phyloP scores from a whole-genome alignment of 2,113 vertebrate genomes.

The Podiceps cristatus region DNA sequence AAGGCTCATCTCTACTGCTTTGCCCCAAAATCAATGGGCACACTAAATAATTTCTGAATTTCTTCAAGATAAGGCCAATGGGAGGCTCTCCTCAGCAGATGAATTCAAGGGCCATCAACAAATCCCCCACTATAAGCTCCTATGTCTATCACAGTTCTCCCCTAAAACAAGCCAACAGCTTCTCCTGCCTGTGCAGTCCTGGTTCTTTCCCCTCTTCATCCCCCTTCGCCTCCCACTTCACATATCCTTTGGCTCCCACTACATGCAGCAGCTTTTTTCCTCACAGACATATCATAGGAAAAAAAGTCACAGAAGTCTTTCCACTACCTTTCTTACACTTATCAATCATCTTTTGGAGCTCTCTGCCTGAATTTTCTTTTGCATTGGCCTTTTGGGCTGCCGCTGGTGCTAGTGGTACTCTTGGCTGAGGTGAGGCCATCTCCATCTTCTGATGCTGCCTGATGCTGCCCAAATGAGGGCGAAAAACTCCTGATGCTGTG shows the following conservation, averaged over 20 bases:
- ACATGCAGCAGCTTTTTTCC: background rate
- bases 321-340: background rate
- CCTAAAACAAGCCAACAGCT: background rate
- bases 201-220: background rate
- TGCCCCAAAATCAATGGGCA: background rate
- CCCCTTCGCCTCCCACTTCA: background rate
- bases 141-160: background rate
- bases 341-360: background rate
- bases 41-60: background rate
- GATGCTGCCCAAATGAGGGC: background rate
- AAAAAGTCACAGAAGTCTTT: background rate
- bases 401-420: background rate
- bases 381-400: background rate
- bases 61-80: background rate
- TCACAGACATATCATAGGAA: rapidly evolving
- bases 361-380: background rate
- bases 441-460: background rate
- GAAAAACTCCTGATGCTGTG: background rate
- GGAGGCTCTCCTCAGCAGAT: background rate
- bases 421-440: background rate
- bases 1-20: background rate
- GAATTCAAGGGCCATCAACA: background rate
- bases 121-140: background rate
- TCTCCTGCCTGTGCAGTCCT: rapidly evolving
- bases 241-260: background rate